Percentiles rank a stretch among this genome's conserved stretches.
These are phyloP conservation scores for Mythimna lalbum DNA, from an alignment of 2,888 invertebrate species.

Conservation along the genomic window DNA sequence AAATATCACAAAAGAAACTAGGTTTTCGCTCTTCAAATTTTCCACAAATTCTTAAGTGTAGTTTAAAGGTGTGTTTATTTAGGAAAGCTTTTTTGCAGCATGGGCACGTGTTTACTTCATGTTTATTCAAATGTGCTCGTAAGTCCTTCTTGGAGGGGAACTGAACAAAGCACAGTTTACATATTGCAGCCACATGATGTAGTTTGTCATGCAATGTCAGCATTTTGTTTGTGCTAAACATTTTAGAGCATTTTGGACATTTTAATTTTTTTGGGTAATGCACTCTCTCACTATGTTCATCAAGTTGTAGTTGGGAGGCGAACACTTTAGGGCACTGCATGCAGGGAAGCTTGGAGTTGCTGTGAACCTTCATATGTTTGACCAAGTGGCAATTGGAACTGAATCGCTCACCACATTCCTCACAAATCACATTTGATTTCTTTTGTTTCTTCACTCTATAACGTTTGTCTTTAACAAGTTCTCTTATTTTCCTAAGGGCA, in stretches of 20 bases:
- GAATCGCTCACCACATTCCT: conserved; percentile 76
- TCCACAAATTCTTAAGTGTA: conserved; percentile 79
- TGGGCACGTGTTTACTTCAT: conserved; percentile 75
- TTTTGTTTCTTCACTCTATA: conserved; percentile 63
- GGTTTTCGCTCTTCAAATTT: conserved; percentile 61
- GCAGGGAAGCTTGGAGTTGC: conserved; percentile 71
- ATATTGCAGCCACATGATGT: conserved; percentile 75
- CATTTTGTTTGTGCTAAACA: conserved; percentile 78
- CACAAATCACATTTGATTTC: conserved; percentile 69
- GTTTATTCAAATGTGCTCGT: conserved; percentile 77
- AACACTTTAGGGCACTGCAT: conserved; percentile 78
- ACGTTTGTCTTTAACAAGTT: conserved; percentile 70
- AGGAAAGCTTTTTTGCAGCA: conserved; percentile 76
- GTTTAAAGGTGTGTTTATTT: conserved; percentile 75
- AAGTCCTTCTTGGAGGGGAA: conserved; percentile 78
- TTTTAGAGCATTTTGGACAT: conserved; percentile 79
- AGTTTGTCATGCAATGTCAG: conserved; percentile 75
- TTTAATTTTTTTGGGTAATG: conserved; percentile 78
- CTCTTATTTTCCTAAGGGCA: conserved; percentile 74
- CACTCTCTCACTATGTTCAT: conserved; percentile 76
- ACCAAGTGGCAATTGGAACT: conserved; percentile 65
- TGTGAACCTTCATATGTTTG: conserved; percentile 76
- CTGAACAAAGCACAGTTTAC: conserved; percentile 78
- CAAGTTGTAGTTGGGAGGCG: conserved; percentile 67
- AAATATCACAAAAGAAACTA: conserved; percentile 82